phyloP scores from a whole-genome alignment of 2,113 vertebrate genomes.

The Shinisaurus crocodilurus region DNA sequence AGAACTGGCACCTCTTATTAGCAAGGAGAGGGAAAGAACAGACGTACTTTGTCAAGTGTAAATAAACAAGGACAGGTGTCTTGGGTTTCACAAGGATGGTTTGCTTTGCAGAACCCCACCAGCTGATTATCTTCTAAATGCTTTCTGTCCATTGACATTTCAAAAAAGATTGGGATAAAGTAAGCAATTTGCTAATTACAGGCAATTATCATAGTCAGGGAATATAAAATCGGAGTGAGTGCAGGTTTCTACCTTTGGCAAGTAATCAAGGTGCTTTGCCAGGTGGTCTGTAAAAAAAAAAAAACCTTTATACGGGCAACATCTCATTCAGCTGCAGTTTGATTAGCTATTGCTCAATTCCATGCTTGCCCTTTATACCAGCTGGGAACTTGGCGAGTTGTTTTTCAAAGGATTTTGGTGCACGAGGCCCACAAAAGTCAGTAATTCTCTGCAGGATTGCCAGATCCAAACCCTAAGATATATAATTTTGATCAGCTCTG shows the following conservation, averaged over 20 bases:
- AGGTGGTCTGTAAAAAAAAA: background rate
- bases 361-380: background rate
- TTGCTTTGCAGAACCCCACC: background rate
- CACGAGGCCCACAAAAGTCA: background rate
- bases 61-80: slow-evolving; percentile 34
- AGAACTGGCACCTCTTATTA: slow-evolving; percentile 5
- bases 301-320: background rate
- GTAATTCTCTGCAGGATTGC: background rate
- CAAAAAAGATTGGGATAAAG: slow-evolving; percentile 8
- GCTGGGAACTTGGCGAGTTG: background rate
- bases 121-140: background rate
- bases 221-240: background rate
- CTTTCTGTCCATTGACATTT: slow-evolving; percentile 28
- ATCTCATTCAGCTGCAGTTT: background rate
- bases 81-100: background rate
- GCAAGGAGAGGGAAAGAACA: background rate
- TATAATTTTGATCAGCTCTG: background rate
- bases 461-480: background rate
- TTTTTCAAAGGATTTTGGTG: background rate
- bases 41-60: slow-evolving; percentile 1
- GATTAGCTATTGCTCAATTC: background rate
- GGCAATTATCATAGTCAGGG: slow-evolving; percentile 1
- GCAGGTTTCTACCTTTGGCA: background rate
- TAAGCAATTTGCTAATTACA: slow-evolving; percentile 14
- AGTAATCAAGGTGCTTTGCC: slow-evolving; percentile 11